Evolutionary conservation across 2,888 invertebrate genomes (phyloP).

Genomic region (Amorpha juglandis): DNA sequence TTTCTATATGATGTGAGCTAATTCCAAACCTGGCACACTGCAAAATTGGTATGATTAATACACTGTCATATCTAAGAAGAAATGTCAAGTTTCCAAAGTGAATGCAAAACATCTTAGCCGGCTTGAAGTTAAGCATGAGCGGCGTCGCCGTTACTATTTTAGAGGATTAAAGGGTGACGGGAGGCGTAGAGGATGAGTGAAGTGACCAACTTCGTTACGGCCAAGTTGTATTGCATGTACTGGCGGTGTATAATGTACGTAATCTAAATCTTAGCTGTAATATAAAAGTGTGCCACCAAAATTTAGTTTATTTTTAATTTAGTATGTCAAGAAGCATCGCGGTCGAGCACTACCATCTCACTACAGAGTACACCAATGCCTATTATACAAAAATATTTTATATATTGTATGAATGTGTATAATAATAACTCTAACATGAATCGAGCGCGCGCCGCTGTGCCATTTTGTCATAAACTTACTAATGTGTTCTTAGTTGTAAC

Average conservation of each 20-base stretch:
- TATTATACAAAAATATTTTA: slow-evolving; percentile 83
- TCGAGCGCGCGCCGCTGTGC: slow-evolving; percentile 72
- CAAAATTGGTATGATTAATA: background rate
- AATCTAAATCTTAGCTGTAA: background rate
- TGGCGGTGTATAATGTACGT: background rate
- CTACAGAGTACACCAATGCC: slow-evolving; percentile 80
- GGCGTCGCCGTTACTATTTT: background rate
- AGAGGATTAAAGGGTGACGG: background rate
- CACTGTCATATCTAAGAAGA: background rate
- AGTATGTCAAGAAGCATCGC: slow-evolving; percentile 29
- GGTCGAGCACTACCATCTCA: slow-evolving; percentile 58
- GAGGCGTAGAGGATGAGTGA: background rate
- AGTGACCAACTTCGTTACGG: background rate
- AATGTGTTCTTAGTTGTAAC: slow-evolving; percentile 16
- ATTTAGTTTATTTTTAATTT: background rate
- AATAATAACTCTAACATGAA: slow-evolving; percentile 66
- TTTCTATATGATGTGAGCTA: too few relatives aligned
- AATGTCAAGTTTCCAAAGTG: background rate
- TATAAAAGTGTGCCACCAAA: background rate
- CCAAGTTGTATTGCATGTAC: background rate
- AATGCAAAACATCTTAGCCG: background rate
- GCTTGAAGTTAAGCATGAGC: background rate
- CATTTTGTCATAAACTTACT: slow-evolving; percentile 23
- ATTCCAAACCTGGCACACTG: too few relatives aligned
- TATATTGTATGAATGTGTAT: slow-evolving; percentile 76